A percentile compares a stretch with the other conserved stretches of the same genome.
Evolutionary conservation across 2,888 invertebrate genomes (phyloP).

Genomic region (Drosophila mercatorum): DNA sequence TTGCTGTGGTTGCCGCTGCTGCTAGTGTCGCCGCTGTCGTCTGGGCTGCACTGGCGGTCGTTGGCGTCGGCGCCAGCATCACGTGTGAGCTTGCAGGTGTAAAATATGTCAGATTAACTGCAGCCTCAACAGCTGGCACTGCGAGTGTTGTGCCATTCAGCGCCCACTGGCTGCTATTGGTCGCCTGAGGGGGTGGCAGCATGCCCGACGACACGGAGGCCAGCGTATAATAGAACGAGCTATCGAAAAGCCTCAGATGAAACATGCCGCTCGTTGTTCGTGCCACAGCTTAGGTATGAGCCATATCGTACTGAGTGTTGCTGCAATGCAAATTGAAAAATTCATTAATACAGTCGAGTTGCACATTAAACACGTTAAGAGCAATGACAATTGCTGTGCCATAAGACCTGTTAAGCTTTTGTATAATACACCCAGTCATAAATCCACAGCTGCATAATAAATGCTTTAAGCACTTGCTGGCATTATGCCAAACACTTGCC

Average conservation of each 20-base stretch:
- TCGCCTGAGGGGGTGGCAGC: slow-evolving; percentile 43
- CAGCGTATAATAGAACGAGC: slow-evolving; percentile 66
- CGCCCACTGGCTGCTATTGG: slow-evolving; percentile 54
- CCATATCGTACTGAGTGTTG: slow-evolving; percentile 20
- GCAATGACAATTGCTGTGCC: slow-evolving; percentile 19
- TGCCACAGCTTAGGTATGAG: slow-evolving; percentile 14
- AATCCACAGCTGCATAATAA: slow-evolving; percentile 63
- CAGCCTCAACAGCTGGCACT: slow-evolving; percentile 28
- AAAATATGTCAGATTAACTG: slow-evolving; percentile 74
- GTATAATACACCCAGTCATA: slow-evolving; percentile 46
- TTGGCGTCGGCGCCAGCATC: slow-evolving; percentile 79
- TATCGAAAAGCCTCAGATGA: slow-evolving; percentile 71
- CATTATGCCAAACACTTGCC: slow-evolving; percentile 54
- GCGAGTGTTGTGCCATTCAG: slow-evolving; percentile 32
- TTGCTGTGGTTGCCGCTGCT: slow-evolving; percentile 79
- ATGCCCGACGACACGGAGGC: slow-evolving; percentile 58
- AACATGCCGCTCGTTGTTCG: slow-evolving; percentile 53
- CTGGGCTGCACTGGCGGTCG: slow-evolving; percentile 44
- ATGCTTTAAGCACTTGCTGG: slow-evolving; percentile 57
- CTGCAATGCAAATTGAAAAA: slow-evolving; percentile 37
- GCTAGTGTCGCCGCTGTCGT: slow-evolving; percentile 75
- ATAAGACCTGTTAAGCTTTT: slow-evolving; percentile 18
- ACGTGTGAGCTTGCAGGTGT: slow-evolving; percentile 81
- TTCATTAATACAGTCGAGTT: slow-evolving; percentile 3
- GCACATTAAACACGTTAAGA: slow-evolving; percentile 3